Conservation (phyloP, 2,797 vertebrate species). For the Clarias pachynema region DNA sequence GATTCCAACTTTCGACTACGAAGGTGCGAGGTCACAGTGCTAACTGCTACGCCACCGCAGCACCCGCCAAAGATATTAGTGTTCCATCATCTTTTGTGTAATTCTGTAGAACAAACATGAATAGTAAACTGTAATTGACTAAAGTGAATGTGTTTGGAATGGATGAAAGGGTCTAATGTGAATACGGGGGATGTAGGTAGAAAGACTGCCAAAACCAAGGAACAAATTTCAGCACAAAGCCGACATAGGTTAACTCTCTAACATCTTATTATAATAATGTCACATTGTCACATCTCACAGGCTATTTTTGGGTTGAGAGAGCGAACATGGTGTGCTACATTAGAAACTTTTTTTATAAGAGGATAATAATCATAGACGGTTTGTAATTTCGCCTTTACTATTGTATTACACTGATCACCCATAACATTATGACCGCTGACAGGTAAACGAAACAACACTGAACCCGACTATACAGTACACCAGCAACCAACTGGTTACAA, state of each 20-base stretch:
- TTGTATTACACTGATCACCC: no score
- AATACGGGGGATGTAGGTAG: background rate
- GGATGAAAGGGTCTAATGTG: background rate
- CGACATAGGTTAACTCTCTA: background rate
- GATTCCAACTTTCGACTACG: no score
- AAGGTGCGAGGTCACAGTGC: no score
- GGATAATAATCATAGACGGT: background rate
- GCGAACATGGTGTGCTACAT: background rate
- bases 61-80: background rate
- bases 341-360: background rate
- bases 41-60: no score
- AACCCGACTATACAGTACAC: no score
- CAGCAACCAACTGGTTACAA: no score
- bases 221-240: background rate
- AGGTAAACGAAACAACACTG: no score
- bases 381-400: no score
- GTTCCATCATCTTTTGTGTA: background rate
- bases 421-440: no score
- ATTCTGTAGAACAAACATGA: background rate
- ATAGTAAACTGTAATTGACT: background rate
- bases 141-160: background rate
- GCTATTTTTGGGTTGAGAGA: background rate
- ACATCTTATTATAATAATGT: background rate
- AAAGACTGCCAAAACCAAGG: background rate
- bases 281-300: background rate